Evolutionary conservation across 2,113 vertebrate species (phyloP).

Genomic region (Hydropotes inermis): DNA sequence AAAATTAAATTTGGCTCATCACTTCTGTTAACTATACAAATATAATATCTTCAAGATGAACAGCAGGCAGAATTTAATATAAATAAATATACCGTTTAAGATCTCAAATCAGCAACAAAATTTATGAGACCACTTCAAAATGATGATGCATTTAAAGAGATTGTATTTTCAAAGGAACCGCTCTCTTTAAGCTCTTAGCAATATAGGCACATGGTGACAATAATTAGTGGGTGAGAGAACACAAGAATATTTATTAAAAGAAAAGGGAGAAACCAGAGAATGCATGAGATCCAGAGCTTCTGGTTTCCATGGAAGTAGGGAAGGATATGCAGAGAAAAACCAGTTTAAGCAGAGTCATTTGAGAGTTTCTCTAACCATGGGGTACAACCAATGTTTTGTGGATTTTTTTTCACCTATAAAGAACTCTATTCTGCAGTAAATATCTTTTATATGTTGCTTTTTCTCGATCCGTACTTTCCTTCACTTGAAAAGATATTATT

Average conservation of each 20-base stretch:
- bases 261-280: background rate
- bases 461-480: background rate
- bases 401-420: background rate
- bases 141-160: constrained; percentile 63
- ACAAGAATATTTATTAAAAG: constrained; percentile 43
- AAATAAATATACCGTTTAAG: constrained; percentile 68
- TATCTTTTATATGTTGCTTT: background rate
- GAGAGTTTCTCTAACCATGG: background rate
- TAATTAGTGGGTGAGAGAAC: constrained; percentile 46
- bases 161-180: constrained; percentile 62
- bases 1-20: constrained; percentile 66
- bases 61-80: constrained; percentile 62
- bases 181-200: constrained; percentile 49
- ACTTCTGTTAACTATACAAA: constrained; percentile 63
- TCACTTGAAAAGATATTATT: constrained; percentile 8
- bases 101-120: constrained; percentile 65
- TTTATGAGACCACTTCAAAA: constrained; percentile 61
- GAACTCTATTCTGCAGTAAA: background rate
- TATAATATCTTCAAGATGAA: constrained; percentile 48
- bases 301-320: constrained; percentile 15
- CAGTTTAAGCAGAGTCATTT: background rate
- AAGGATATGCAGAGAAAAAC: background rate
- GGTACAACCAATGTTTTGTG: background rate
- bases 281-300: background rate
- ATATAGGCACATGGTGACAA: background rate